Conservation (phyloP, 2,888 invertebrate genomes). For the Drosophila nr. perissopoda region DNA sequence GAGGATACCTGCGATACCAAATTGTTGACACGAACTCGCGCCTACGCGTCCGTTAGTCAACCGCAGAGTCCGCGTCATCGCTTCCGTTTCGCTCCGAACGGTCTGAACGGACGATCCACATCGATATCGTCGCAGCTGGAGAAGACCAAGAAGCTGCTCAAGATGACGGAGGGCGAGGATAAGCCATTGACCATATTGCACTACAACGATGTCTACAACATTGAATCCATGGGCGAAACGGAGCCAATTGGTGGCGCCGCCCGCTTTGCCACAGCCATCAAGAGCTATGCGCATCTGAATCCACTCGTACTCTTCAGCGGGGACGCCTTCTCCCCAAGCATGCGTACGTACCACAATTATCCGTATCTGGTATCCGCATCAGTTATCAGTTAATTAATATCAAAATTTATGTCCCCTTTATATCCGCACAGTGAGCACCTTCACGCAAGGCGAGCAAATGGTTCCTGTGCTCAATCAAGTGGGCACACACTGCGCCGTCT, state of each 20-base stretch:
- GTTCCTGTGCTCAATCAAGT: constrained; percentile 93
- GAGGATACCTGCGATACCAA: constrained; percentile 62
- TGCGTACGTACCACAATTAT: constrained; percentile 88
- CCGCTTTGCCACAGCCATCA: constrained; percentile 92
- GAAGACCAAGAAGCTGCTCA: constrained; percentile 81
- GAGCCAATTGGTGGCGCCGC: constrained; percentile 92
- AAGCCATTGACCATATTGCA: constrained; percentile 90
- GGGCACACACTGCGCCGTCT: constrained; percentile 94
- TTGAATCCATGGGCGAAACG: constrained; percentile 89
- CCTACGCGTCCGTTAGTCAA: constrained; percentile 79
- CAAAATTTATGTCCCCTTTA: not conserved
- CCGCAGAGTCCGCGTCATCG: constrained; percentile 82
- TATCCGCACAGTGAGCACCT: constrained; percentile 91
- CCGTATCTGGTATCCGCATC: not conserved
- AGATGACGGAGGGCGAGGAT: constrained; percentile 84
- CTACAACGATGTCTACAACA: constrained; percentile 96
- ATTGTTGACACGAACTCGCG: constrained; percentile 63
- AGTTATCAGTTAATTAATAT: not conserved
- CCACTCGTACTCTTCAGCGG: constrained; percentile 95
- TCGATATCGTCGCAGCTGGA: constrained; percentile 84
- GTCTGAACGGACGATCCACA: constrained; percentile 76
- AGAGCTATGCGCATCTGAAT: constrained; percentile 90
- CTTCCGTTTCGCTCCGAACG: constrained; percentile 67
- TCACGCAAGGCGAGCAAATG: constrained; percentile 97
- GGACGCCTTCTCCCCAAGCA: constrained; percentile 95